A percentile compares a stretch with the other conserved stretches of the same genome.
phyloP scores from a whole-genome alignment of 2,113 vertebrate species.

The Vombatus ursinus region DNA sequence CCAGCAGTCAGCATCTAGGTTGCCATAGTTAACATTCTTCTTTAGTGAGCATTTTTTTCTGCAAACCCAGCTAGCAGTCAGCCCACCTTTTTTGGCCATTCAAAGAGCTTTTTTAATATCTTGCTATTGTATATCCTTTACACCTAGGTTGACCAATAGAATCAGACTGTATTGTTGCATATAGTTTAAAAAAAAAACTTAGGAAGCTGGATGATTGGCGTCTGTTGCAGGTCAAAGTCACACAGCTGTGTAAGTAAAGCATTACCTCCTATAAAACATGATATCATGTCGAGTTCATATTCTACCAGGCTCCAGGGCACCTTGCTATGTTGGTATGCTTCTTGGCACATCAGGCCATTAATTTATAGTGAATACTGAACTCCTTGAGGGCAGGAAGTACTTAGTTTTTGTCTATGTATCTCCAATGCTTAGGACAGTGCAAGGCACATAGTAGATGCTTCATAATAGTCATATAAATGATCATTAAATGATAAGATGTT shows the following conservation, averaged over 20 bases:
- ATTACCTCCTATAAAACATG: neutral
- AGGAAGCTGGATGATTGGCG: neutral
- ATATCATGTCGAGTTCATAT: neutral
- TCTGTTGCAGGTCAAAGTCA: neutral
- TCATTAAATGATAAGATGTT: neutral
- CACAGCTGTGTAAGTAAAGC: neutral
- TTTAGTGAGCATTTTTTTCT: neutral
- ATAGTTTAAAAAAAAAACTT: neutral
- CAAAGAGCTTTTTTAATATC: neutral
- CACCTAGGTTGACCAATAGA: neutral
- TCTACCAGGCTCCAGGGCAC: neutral
- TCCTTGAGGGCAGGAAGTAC: neutral
- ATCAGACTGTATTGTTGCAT: neutral
- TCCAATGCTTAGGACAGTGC: neutral
- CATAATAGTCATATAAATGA: neutral
- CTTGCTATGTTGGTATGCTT: neutral
- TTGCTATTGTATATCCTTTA: constrained; percentile 23
- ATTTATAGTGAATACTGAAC: neutral
- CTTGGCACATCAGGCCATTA: too few species aligned
- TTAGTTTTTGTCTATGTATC: neutral
- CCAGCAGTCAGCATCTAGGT: neutral
- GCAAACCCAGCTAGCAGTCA: neutral
- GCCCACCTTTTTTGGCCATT: neutral
- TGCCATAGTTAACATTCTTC: neutral
- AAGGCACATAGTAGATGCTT: neutral